A percentile compares a stretch with the other conserved stretches of the same genome.
These are phyloP conservation scores for Zoanthus gigantus DNA, from an alignment of 92 coral and sea anemone species.

Conservation along the genomic window DNA sequence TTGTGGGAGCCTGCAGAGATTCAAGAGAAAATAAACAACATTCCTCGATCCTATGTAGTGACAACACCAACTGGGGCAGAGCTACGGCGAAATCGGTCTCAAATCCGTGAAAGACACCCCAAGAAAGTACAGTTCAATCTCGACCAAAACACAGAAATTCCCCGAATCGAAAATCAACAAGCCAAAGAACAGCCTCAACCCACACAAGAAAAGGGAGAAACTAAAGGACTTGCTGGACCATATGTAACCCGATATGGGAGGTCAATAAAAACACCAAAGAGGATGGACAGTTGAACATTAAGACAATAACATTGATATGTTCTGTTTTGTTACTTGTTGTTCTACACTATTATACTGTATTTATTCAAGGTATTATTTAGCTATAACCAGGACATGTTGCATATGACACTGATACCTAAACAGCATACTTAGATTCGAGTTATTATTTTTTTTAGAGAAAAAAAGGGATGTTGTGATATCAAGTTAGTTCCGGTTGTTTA, in stretches of 20 bases:
- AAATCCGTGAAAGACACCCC: slow-evolving; percentile 42
- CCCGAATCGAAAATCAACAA: slow-evolving; percentile 11
- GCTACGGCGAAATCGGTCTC: slow-evolving; percentile 48
- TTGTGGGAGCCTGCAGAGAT: neutral
- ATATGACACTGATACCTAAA: slow-evolving; percentile 27
- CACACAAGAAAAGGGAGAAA: slow-evolving; percentile 22
- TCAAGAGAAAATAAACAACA: slow-evolving; percentile 29
- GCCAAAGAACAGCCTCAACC: slow-evolving; percentile 24
- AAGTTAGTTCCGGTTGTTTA: too few relatives aligned
- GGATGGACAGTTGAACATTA: slow-evolving; percentile 36
- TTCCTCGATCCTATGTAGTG: slow-evolving; percentile 14
- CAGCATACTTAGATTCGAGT: neutral
- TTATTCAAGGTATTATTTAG: slow-evolving; percentile 10
- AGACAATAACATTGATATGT: slow-evolving; percentile 6
- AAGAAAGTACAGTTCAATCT: slow-evolving; percentile 47
- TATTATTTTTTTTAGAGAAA: neutral
- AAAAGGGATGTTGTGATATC: neutral
- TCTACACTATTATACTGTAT: neutral
- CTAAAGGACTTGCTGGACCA: slow-evolving; percentile 15
- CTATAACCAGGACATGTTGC: slow-evolving; percentile 22
- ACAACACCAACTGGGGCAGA: neutral
- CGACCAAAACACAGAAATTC: slow-evolving; percentile 34
- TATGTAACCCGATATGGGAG: slow-evolving; percentile 38
- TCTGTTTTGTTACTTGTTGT: slow-evolving; percentile 17
- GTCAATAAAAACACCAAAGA: slow-evolving; percentile 29